phyloP scores from a whole-genome alignment of 2,113 vertebrate species.

The Hippoglossus stenolepis region DNA sequence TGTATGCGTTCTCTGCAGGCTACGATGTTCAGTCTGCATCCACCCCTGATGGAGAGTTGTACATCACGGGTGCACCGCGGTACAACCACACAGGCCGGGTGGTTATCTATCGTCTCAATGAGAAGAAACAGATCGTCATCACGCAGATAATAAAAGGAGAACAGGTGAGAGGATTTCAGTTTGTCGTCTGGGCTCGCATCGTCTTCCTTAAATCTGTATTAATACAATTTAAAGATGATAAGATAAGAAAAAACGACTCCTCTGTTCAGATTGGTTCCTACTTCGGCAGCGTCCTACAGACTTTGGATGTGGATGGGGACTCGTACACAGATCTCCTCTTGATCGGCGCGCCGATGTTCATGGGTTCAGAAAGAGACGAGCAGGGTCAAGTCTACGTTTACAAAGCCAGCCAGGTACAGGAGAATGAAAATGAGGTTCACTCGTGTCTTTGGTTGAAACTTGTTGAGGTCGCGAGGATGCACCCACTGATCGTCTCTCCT shows the following conservation, averaged over 20 bases:
- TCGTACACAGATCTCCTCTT: conserved; percentile 91
- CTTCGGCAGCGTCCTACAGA: conserved; percentile 94
- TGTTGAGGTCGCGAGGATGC: not conserved
- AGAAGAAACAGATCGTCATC: conserved; percentile 73
- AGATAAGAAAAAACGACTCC: not conserved
- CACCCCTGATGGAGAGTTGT: conserved; percentile 83
- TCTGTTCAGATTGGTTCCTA: conserved; percentile 92
- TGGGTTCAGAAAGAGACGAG: conserved; percentile 94
- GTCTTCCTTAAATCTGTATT: too few relatives aligned
- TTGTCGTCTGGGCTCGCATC: not conserved
- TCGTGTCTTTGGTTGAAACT: not conserved
- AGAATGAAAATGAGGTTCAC: not conserved
- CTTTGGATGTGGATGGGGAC: conserved; percentile 88
- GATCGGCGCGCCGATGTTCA: conserved; percentile 94
- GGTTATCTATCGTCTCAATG: conserved; percentile 86
- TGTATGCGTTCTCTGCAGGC: conserved; percentile 77
- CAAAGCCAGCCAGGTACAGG: conserved; percentile 85
- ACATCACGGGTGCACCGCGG: conserved; percentile 92
- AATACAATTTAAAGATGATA: not conserved
- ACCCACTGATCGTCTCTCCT: not conserved
- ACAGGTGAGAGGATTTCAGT: conserved; percentile 82
- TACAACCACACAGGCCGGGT: conserved; percentile 97
- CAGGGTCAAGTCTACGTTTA: conserved; percentile 97
- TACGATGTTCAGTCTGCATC: conserved; percentile 92
- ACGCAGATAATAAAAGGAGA: conserved; percentile 90